A percentile compares a stretch with the other conserved stretches of the same genome.
These are phyloP conservation scores for Idaea dimidiata DNA, from an alignment of 2,888 invertebrate genomes.

Conservation along the genomic window DNA sequence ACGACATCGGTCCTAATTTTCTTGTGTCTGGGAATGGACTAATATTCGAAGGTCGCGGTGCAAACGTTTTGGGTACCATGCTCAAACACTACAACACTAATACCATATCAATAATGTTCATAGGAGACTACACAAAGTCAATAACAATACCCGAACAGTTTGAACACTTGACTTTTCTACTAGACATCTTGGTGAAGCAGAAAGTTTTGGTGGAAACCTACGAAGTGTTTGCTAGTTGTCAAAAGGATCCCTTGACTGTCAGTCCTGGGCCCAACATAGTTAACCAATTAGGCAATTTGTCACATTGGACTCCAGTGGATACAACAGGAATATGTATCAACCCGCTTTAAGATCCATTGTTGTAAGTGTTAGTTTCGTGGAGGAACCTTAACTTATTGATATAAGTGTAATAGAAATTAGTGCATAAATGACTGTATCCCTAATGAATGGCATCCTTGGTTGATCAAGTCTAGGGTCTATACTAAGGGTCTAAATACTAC, in stretches of 20 bases:
- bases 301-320: slow-evolving; percentile 51
- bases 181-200: slow-evolving; percentile 45
- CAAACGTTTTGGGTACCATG: slow-evolving; percentile 58
- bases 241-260: slow-evolving; percentile 41
- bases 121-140: slow-evolving; percentile 54
- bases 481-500: no score
- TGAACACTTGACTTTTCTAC: slow-evolving; percentile 46
- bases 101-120: slow-evolving; percentile 59
- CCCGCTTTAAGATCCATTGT: not conserved
- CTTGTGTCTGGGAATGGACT: slow-evolving; percentile 59
- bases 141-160: slow-evolving; percentile 44
- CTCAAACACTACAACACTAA: slow-evolving; percentile 47
- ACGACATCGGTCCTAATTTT: slow-evolving; percentile 66
- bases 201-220: slow-evolving; percentile 47
- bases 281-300: slow-evolving; percentile 38
- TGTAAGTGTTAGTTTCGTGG: slow-evolving; percentile 26
- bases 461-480: no score
- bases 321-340: slow-evolving; percentile 8
- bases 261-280: slow-evolving; percentile 55
- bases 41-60: slow-evolving; percentile 66
- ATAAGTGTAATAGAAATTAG: no score
- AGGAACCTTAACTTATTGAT: no score
- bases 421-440: no score
- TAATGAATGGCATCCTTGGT: no score
- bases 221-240: slow-evolving; percentile 53